Base-by-base conservation (phyloP, 2,888 invertebrate species). In the Drosophila atripex region DNA sequence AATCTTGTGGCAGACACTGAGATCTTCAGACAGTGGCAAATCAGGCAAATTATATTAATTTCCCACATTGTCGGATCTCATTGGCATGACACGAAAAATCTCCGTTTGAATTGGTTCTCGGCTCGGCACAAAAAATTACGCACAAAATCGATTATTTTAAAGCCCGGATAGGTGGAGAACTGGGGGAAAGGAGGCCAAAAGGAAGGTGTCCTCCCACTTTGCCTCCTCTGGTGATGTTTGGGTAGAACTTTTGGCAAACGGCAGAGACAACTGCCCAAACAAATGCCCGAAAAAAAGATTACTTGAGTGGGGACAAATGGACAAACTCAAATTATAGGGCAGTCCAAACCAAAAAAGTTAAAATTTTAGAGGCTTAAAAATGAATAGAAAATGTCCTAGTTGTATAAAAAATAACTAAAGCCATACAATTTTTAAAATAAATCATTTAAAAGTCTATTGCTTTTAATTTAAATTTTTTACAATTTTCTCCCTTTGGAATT, bases 21-120 rank as follows among this genome's bases (percentile, higher is more conserved):
- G 45, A 72, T 75, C 82, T 85, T 76, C 71, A 76, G 80, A 75
- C 80, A 78, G 73, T 68, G 64, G 71, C 77, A 84, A 84, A 79
- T 82, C 82, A 84, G 84, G 76, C 86, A 84, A 84, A 84, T 84
- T 86, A 79, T 86, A 84, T 84, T 84, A 84, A 84, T 84, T 86
- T 84, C 79, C 83, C 78, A 84, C 82, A 86, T 86, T 84, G 84
- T 86, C 86, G 77, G 79, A 70, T 80, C 74, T 73, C 70, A 73
- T 73, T 73, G 63, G 68, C 46, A 28, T 58, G 68, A 58, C 68
- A 70, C 61, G 53, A 39, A 32, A 28, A 64, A 60, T 46, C 56
- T 30, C n/a, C 60, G 14, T 45, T 51, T 68, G 57, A 54, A 51
- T 56, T 51, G 25, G 28, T 12, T 35, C 21, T 32, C 43, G 45